Evolutionary conservation across 2,113 vertebrate genomes (phyloP).

Genomic region (Xiphorhynchus elegans): DNA sequence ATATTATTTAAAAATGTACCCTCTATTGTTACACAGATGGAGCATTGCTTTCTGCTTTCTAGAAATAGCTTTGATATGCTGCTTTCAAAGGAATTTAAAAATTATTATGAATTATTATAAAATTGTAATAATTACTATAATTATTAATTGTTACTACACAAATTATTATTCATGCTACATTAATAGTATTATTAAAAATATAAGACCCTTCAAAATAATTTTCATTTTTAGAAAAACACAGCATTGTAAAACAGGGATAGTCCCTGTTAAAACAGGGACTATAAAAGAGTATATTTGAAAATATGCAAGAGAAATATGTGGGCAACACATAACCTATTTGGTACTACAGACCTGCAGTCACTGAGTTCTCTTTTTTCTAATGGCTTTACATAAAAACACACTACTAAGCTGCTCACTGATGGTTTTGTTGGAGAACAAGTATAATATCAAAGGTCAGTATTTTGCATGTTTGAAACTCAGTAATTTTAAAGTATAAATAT

Average conservation of each 20-base stretch:
- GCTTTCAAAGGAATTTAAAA: neutral
- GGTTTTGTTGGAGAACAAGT: neutral
- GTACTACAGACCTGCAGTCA: neutral
- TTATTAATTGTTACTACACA: neutral
- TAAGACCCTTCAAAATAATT: neutral
- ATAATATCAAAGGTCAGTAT: neutral
- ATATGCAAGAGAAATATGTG: neutral
- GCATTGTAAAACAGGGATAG: neutral
- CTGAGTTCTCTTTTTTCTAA: neutral
- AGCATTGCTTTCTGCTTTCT: neutral
- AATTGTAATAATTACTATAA: neutral
- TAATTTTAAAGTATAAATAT: neutral
- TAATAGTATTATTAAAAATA: neutral
- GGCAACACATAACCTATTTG: neutral
- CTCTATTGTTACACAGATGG: neutral
- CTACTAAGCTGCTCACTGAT: neutral
- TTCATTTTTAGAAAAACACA: neutral
- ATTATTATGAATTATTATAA: neutral
- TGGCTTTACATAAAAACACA: neutral
- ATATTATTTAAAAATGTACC: neutral
- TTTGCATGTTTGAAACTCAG: neutral
- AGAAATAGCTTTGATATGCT: neutral
- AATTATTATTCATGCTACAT: neutral
- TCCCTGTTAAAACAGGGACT: neutral
- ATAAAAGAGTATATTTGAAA: neutral